Evolutionary conservation across 1,140 invertebrate genomes (phyloP).

Genomic region (Metaphire vulgaris): DNA sequence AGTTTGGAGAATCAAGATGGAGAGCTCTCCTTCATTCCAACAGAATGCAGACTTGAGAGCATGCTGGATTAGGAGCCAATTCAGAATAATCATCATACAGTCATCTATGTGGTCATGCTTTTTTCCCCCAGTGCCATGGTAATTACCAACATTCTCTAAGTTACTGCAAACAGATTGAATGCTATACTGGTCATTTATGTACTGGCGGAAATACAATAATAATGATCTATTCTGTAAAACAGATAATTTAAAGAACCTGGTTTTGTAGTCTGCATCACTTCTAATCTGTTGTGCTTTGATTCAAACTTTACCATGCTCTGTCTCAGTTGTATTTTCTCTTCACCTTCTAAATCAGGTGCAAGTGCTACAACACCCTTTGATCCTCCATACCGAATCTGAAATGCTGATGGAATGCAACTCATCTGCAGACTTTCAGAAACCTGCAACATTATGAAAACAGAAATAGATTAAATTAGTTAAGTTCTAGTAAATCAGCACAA

Average conservation of each 20-base stretch:
- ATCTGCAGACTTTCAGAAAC: background rate
- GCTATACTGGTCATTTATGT: background rate
- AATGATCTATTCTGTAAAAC: background rate
- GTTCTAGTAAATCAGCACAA: too few relatives aligned
- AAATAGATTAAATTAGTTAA: too few relatives aligned
- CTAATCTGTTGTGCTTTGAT: slow-evolving; percentile 30
- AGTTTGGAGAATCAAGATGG: too few relatives aligned
- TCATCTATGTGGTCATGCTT: too few relatives aligned
- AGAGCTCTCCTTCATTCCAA: too few relatives aligned
- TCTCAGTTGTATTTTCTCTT: slow-evolving; percentile 32
- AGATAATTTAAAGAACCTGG: background rate
- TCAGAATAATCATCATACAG: too few relatives aligned
- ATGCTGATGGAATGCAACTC: slow-evolving; percentile 30
- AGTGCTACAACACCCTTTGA: slow-evolving; percentile 42
- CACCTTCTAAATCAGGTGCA: slow-evolving; percentile 33
- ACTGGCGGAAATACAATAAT: background rate
- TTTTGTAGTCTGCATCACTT: slow-evolving; percentile 19
- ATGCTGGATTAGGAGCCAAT: background rate
- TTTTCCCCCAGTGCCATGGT: too few relatives aligned
- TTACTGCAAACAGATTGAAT: background rate
- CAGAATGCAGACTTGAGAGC: too few relatives aligned
- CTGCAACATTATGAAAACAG: too few relatives aligned
- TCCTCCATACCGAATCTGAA: slow-evolving; percentile 40
- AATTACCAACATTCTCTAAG: too few relatives aligned
- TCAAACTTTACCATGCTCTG: slow-evolving; percentile 43